Percentiles rank a stretch among this genome's conserved stretches.
Conservation (phyloP, 2,113 vertebrate genomes). For the Zapus hudsonius region DNA sequence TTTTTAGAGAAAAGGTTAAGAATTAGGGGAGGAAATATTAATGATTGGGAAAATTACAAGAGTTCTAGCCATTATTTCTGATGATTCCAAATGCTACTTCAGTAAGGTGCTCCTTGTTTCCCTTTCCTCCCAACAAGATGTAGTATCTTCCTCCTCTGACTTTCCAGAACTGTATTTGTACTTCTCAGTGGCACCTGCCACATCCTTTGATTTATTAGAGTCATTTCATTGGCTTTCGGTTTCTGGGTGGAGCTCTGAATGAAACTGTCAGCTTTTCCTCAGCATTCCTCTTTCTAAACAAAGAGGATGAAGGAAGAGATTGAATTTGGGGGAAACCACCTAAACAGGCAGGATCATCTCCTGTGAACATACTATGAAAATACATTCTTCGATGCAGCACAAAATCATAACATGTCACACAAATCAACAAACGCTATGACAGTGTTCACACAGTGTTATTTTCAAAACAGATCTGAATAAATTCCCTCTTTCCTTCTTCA, state of each 20-base stretch:
- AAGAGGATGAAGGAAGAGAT: background rate
- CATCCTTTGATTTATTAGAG: background rate
- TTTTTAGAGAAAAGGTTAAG: constrained; percentile 26
- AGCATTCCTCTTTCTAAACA: background rate
- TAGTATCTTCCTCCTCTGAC: background rate
- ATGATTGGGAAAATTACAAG: constrained; percentile 11
- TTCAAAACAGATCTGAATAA: background rate
- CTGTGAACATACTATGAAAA: background rate
- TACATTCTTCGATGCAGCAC: background rate
- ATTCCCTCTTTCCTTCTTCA: background rate
- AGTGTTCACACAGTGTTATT: background rate
- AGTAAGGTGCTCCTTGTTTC: background rate
- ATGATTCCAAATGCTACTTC: background rate
- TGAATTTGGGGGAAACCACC: background rate
- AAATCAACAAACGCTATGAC: background rate
- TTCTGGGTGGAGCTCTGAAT: background rate
- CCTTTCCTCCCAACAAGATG: no score
- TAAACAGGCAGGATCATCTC: rapidly evolving
- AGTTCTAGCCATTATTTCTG: background rate
- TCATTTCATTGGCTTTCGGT: background rate
- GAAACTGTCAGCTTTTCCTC: background rate
- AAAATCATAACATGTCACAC: background rate
- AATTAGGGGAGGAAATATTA: constrained; percentile 2
- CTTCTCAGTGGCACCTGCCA: background rate
- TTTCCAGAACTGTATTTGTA: background rate